Conservation (phyloP, 1,140 invertebrate species). For the Bombus vancouverensis region DNA sequence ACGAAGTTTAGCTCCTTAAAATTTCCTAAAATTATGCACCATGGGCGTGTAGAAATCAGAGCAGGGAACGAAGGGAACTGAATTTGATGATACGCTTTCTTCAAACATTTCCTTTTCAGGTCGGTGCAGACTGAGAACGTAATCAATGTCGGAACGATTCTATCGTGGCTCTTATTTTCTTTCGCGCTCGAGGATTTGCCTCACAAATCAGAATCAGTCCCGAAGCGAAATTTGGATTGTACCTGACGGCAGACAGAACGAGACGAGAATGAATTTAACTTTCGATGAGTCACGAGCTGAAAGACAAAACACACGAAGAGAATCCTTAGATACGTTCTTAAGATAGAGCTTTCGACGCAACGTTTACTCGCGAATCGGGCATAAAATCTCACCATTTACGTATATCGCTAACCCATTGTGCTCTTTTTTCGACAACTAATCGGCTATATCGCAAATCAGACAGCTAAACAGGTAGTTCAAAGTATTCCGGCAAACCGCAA, state of each 20-base stretch:
- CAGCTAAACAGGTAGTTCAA: conserved; percentile 34
- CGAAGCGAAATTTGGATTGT: not conserved
- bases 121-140: not conserved
- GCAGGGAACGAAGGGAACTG: not conserved
- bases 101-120: not conserved
- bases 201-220: not conserved
- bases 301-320: conserved; percentile 27
- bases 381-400: conserved; percentile 31
- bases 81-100: conserved; percentile 9
- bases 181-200: too few species aligned
- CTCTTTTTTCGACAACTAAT: not conserved
- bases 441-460: conserved; percentile 33
- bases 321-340: conserved; percentile 34
- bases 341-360: conserved; percentile 63
- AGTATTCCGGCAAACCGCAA: not conserved
- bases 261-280: conserved; percentile 51
- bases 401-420: not conserved
- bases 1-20: too few species aligned
- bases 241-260: not conserved
- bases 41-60: not conserved
- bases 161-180: not conserved
- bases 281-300: conserved; percentile 23
- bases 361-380: conserved; percentile 21
- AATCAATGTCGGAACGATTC: not conserved
- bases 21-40: not conserved